Percentiles rank a stretch among this genome's conserved stretches.
Conservation (phyloP, 2,113 vertebrate genomes). For the Passer domesticus region DNA sequence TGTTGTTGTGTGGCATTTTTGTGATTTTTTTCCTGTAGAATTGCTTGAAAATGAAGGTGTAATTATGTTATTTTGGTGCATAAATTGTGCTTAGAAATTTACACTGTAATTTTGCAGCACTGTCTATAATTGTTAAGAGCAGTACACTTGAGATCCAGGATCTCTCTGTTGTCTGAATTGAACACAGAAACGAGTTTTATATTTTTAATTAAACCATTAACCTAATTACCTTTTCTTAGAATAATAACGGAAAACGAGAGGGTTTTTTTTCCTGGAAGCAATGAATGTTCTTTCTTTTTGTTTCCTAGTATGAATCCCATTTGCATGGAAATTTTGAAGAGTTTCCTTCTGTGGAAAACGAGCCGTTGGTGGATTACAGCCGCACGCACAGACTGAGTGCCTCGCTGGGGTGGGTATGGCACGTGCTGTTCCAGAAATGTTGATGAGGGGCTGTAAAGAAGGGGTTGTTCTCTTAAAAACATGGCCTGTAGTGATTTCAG, state of each 20-base stretch:
- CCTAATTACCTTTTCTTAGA: background rate
- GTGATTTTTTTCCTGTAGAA: background rate
- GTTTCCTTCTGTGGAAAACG: slow-evolving; percentile 87
- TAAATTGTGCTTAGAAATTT: background rate
- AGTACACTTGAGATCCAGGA: background rate
- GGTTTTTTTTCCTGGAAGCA: background rate
- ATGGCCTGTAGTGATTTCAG: background rate
- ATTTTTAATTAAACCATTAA: background rate
- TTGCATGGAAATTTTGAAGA: slow-evolving; percentile 85
- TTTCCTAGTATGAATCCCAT: slow-evolving; percentile 76
- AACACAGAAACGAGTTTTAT: background rate
- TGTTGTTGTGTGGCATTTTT: background rate
- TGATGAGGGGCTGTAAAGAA: background rate
- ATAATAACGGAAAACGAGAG: background rate
- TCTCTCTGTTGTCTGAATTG: background rate
- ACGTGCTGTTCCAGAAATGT: background rate
- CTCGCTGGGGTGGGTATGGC: slow-evolving; percentile 86
- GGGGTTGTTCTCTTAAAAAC: background rate
- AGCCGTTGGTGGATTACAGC: slow-evolving; percentile 87
- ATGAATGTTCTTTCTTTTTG: background rate
- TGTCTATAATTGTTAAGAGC: background rate
- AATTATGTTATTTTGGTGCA: background rate
- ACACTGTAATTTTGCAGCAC: background rate
- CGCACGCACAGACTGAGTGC: slow-evolving; percentile 94
- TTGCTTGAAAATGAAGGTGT: background rate